A percentile compares a stretch with the other conserved stretches of the same genome.
Evolutionary conservation across 2,113 vertebrate species (phyloP).

Genomic region (Vidua chalybeata): DNA sequence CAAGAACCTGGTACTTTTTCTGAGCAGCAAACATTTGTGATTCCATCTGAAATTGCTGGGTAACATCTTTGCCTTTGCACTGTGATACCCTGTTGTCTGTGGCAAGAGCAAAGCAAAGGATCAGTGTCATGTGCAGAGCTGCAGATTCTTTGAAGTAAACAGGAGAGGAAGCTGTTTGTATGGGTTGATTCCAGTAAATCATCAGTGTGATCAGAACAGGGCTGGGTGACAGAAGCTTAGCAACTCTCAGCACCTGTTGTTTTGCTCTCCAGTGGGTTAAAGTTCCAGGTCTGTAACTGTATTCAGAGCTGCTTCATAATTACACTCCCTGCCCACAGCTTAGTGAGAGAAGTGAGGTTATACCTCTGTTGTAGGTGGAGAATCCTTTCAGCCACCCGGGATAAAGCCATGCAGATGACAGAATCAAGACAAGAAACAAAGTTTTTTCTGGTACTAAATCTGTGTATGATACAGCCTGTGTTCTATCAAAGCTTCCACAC

Average conservation of each 20-base stretch:
- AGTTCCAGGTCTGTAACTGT: background rate
- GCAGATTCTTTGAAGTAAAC: background rate
- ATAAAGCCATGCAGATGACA: background rate
- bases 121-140: background rate
- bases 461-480: background rate
- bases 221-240: background rate
- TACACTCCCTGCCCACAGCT: background rate
- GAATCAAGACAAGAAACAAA: background rate
- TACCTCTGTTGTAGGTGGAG: background rate
- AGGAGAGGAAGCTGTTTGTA: background rate
- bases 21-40: background rate
- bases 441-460: background rate
- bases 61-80: background rate
- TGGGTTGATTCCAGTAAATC: background rate
- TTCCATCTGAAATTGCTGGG: background rate
- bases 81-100: background rate
- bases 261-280: background rate
- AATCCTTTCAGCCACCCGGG: background rate
- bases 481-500: background rate
- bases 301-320: background rate
- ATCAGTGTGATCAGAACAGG: background rate
- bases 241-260: background rate
- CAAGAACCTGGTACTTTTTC: background rate
- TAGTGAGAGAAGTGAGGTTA: background rate
- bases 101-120: background rate